phyloP scores from a whole-genome alignment of 2,113 vertebrate genomes.

The Centropristis striata region DNA sequence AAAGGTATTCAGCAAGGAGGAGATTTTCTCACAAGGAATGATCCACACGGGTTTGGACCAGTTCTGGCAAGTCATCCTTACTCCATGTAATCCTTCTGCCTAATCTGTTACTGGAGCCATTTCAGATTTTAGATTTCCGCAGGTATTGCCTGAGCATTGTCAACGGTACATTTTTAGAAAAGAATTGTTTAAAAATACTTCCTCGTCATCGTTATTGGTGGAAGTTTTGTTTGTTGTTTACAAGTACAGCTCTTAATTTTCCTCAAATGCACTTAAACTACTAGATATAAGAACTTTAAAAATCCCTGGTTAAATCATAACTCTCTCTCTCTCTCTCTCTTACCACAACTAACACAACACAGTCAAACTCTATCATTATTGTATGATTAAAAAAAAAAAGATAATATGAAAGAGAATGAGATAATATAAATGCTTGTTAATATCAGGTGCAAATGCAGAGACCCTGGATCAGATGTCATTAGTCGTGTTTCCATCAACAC shows the following conservation, averaged over 20 bases:
- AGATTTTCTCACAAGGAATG: slow-evolving; percentile 36
- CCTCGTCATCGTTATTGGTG: slow-evolving; percentile 4
- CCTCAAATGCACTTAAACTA: neutral
- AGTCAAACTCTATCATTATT: too few species aligned
- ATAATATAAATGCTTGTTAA: neutral
- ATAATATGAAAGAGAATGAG: neutral
- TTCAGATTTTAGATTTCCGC: slow-evolving; percentile 38
- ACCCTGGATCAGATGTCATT: neutral
- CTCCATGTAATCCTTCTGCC: slow-evolving; percentile 63
- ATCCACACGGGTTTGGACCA: slow-evolving; percentile 38
- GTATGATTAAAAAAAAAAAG: too few species aligned
- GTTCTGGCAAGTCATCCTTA: slow-evolving; percentile 50
- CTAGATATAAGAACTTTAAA: neutral
- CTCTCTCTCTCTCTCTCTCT: neutral
- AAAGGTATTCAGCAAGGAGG: slow-evolving; percentile 12
- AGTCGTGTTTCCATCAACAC: too few species aligned
- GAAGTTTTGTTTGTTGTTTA: neutral
- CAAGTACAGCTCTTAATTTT: neutral
- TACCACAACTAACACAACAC: too few species aligned
- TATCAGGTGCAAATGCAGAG: neutral
- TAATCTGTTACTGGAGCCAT: slow-evolving; percentile 58
- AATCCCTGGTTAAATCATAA: neutral
- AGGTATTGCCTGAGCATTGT: slow-evolving; percentile 25
- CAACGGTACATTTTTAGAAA: slow-evolving; percentile 15
- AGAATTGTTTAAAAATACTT: slow-evolving; percentile 1